Evolutionary conservation across 2,797 vertebrate species (phyloP).

Genomic region (Spea hammondii): DNA sequence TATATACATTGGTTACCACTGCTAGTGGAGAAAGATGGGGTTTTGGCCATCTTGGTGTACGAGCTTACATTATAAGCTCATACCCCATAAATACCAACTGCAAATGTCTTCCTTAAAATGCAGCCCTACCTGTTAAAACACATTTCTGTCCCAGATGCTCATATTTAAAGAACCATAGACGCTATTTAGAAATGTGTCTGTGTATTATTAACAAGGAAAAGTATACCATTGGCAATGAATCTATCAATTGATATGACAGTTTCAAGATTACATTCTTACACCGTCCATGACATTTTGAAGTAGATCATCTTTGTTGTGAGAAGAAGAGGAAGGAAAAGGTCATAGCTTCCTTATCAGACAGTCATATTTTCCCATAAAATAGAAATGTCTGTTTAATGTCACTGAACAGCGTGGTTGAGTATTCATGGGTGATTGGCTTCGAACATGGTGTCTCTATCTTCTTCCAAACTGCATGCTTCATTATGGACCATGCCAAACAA

Average conservation of each 20-base stretch:
- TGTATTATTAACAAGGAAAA: constrained; percentile 35
- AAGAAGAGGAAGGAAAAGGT: constrained; percentile 64
- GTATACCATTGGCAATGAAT: constrained; percentile 58
- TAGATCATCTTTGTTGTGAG: constrained; percentile 62
- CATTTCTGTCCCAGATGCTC: neutral
- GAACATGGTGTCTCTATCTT: constrained; percentile 55
- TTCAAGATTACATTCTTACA: constrained; percentile 65
- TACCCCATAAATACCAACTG: neutral
- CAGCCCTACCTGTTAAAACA: neutral
- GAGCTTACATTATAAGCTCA: too few relatives aligned
- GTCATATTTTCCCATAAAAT: constrained; percentile 66
- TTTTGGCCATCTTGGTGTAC: too few relatives aligned
- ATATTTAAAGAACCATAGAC: constrained; percentile 28
- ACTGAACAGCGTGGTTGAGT: constrained; percentile 62
- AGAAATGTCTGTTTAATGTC: constrained; percentile 72
- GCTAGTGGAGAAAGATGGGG: too few relatives aligned
- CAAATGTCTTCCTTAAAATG: neutral
- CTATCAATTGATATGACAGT: constrained; percentile 60
- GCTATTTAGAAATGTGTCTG: constrained; percentile 42
- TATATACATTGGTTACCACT: too few relatives aligned
- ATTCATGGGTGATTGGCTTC: constrained; percentile 55
- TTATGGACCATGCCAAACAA: constrained; percentile 34
- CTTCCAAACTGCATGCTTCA: constrained; percentile 52
- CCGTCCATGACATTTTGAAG: constrained; percentile 66
- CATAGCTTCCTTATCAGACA: constrained; percentile 65